Evolutionary conservation across 2,888 invertebrate genomes (phyloP), one percentile per base, ranked within the genome.

Genomic region (Nemapogon koenigi): DNA sequence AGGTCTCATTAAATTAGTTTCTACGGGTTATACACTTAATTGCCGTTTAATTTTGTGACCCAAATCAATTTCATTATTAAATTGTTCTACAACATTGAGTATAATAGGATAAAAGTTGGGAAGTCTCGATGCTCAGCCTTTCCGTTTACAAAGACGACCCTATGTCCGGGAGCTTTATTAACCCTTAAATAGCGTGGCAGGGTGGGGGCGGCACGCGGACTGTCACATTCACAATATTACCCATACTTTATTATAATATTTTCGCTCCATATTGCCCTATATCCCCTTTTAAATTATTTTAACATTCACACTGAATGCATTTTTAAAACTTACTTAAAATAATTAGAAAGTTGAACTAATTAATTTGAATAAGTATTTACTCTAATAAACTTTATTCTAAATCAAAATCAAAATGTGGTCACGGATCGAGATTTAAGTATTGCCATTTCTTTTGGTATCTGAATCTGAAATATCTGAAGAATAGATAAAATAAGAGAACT

Each of bases 201-300:
- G 67, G 60, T 46, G 52, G 59, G 37, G 41, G 49, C 59, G 70
- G 61, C 73, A 75, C 71, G 72, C 71, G 68, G 62, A 63, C 71
- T 73, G 75, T 73, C 75, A 73, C 61, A 67, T 64, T 64, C 71
- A 75, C 64, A 73, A 75, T 70, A 72, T 62, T 61, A 62, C 65
- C 63, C 62, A 67, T 67, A 72, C 58, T 71, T 73, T 71, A 71
- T 70, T 73, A 70, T 70, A 70, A 75, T 75, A 72, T 72, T 73
- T 70, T 64, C 59, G 59, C 59, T 58, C 58, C 61, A 66, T 64
- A 68, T 69, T 68, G 62, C 59, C 59, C 60, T 56, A 55, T 57
- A 62, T 58, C 52, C 58, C 61, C 57, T 58, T 44, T 44, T 47
- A 48, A 43, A 40, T 45, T 43, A 36, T 48, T 36, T 47, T 31